Base-by-base conservation (phyloP, 2,113 vertebrate species). In the Hemichromis elongatus region DNA sequence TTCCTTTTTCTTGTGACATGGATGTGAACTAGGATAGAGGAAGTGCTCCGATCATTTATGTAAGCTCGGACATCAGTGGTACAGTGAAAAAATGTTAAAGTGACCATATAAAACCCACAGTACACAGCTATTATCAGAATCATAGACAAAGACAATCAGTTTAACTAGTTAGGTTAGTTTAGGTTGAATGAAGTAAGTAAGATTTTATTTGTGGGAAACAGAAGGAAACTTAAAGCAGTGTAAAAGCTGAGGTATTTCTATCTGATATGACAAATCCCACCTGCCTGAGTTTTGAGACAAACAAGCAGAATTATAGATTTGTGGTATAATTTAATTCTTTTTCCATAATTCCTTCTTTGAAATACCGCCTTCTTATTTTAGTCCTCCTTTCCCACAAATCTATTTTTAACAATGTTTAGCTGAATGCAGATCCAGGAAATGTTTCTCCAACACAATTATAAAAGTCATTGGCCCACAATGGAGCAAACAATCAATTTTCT, bases 401-500 rank as follows among this genome's bases (percentile, higher is more conserved):
- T 47, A 11, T 59, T 90, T 52, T 37, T 37, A 40, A 68, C 30
- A 19, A 42, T 45, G 13, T 83, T 42, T 73, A 33, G n/a, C 28
- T 4, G 2, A 79, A 66, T 52, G 26, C 8, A 28, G 12, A 61
- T 83, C 11, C 6, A 42, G 61, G 56, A 88, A 94, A 88, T 77
- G 81, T 82, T 61, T 66, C 12, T 2, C 14, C 24, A 18, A 80
- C 26, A 70, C 70, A 21, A 75, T 89, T 82, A 90, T 80, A 40
- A 75, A 88, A 86, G 77, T 24, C 21, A 14, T 52, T 55, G 63
- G 80, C 14, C 33, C 14, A 42, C 30, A 82, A 82, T 9, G 50
- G 56, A 9, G 24, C 28, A 13, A 79, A 56, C 59, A 70, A 93
- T 92, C 92, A 86, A 90, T 93, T 81, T 77, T 35, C 18, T 24